phyloP scores from a whole-genome alignment of 1,140 invertebrate genomes.

The Liolophura sinensis region DNA sequence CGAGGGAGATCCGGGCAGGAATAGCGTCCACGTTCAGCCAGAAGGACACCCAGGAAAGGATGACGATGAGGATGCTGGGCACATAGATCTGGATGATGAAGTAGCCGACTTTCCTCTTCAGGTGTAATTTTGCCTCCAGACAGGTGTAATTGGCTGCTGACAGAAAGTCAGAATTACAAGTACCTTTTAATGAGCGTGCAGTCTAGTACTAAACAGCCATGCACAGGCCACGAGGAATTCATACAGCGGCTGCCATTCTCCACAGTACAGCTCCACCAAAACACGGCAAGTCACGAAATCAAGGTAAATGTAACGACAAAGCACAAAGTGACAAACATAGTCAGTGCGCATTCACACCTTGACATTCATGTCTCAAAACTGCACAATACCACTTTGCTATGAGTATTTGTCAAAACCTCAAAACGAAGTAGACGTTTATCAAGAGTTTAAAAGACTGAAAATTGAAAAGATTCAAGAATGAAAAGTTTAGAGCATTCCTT shows the following conservation, averaged over 20 bases:
- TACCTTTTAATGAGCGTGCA: background rate
- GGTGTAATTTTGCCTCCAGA: background rate
- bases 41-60: slow-evolving; percentile 1
- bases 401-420: no score
- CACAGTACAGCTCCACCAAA: background rate
- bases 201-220: background rate
- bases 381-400: no score
- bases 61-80: slow-evolving; percentile 1
- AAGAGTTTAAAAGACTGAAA: no score
- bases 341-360: no score
- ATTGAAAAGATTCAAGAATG: no score
- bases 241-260: background rate
- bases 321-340: background rate
- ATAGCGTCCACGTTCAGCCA: background rate
- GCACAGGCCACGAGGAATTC: background rate
- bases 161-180: background rate
- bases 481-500: no score
- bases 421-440: no score
- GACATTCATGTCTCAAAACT: no score
- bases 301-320: background rate
- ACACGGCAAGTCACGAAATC: background rate
- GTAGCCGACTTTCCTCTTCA: background rate
- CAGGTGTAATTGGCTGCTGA: background rate
- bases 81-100: background rate
- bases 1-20: slow-evolving; percentile 1